phyloP scores from a whole-genome alignment of 2,113 vertebrate genomes.

The Hypanus sabinus region DNA sequence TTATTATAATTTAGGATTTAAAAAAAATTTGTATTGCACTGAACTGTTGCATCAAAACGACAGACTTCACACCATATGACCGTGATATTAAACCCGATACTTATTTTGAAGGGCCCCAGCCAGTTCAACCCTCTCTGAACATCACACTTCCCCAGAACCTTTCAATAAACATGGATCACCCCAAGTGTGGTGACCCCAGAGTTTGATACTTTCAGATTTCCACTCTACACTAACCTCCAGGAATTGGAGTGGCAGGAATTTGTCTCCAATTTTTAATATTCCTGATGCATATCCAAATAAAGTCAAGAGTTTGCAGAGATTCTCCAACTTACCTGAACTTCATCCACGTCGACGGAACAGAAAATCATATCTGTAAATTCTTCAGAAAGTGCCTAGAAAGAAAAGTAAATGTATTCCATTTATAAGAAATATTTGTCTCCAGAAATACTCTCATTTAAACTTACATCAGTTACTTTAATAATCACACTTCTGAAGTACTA shows the following conservation, averaged over 20 bases:
- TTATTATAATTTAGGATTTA: no score
- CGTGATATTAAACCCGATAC: no score
- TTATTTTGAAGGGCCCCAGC: background rate
- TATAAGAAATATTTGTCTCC: background rate
- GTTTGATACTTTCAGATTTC: background rate
- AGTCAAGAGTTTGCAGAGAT: background rate
- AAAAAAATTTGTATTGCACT: no score
- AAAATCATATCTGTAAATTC: conserved; percentile 66
- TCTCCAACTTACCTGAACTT: conserved; percentile 59
- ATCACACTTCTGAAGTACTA: background rate
- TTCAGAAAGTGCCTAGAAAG: conserved; percentile 51
- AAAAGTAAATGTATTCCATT: background rate
- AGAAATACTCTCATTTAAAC: background rate
- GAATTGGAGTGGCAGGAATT: background rate
- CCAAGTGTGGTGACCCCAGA: background rate
- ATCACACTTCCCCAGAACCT: background rate
- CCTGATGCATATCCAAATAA: background rate
- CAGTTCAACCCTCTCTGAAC: background rate
- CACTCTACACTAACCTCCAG: background rate
- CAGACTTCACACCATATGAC: no score
- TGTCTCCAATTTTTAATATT: background rate
- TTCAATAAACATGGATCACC: background rate
- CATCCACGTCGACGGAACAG: conserved; percentile 85
- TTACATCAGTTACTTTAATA: background rate
- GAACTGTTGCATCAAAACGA: no score